These are phyloP conservation scores for Temnothorax ravouxi DNA, from an alignment of 2,888 invertebrate species.

Conservation along the genomic window DNA sequence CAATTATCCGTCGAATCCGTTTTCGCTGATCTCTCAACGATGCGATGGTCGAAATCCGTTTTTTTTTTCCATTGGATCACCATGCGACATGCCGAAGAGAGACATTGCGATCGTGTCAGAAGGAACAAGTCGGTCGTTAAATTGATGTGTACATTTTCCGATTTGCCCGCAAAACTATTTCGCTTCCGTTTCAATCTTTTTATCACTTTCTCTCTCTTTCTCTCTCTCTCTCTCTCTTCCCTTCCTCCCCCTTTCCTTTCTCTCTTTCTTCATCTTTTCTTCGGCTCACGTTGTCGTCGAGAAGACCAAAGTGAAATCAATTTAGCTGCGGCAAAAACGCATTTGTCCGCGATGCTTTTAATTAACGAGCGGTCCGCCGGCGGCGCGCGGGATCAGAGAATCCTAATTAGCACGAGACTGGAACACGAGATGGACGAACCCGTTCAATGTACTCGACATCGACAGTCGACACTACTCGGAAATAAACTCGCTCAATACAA, in stretches of 20 bases:
- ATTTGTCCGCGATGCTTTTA: conserved; percentile 69
- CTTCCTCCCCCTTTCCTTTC: no score
- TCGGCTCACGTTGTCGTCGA: conserved; percentile 18
- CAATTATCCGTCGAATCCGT: conserved; percentile 34
- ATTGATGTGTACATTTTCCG: conserved; percentile 32
- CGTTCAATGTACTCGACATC: conserved; percentile 47
- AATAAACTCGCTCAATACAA: conserved; percentile 50
- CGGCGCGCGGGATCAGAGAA: conserved; percentile 49
- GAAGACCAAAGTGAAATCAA: conserved; percentile 55
- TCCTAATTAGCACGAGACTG: conserved; percentile 62
- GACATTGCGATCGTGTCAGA: background rate
- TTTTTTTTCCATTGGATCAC: background rate
- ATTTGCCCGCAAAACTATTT: conserved; percentile 34
- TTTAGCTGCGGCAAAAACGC: conserved; percentile 63
- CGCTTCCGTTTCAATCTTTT: background rate
- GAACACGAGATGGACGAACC: conserved; percentile 44
- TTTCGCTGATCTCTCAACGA: conserved; percentile 19
- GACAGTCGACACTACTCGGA: conserved; percentile 36
- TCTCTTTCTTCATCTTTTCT: conserved; percentile 8
- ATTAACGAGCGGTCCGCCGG: conserved; percentile 59
- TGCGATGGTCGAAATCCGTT: background rate
- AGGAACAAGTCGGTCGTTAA: background rate
- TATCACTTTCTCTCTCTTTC: background rate
- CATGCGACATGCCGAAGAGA: conserved; percentile 4
- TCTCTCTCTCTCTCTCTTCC: background rate